Conservation (phyloP, 1,140 invertebrate species). For the Mamestra configurata region DNA sequence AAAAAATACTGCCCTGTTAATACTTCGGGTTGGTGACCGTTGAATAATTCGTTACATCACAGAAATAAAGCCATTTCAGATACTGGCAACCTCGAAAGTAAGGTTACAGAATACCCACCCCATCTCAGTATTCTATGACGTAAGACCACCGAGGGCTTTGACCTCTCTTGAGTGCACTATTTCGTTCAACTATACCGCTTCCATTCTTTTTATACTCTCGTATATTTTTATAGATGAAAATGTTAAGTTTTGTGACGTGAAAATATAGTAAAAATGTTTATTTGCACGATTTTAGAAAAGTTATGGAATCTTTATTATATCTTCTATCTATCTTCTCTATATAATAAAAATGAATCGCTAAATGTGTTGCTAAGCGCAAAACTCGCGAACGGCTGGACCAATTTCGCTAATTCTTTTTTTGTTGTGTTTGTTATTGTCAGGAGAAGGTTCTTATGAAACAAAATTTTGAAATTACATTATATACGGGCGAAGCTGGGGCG, state of each 20-base stretch:
- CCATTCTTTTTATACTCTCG: conserved; percentile 17
- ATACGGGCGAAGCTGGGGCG: no score
- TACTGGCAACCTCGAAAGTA: conserved; percentile 17
- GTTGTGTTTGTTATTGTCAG: no score
- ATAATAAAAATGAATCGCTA: no score
- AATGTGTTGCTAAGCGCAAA: no score
- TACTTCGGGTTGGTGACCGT: conserved; percentile 18
- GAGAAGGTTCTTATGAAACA: no score
- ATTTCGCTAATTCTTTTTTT: no score
- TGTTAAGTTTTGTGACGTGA: neutral
- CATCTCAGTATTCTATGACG: conserved; percentile 19
- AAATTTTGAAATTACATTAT: no score
- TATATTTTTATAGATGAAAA: conserved; percentile 20
- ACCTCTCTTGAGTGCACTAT: conserved; percentile 23
- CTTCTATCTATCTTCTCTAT: no score
- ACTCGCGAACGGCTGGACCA: no score
- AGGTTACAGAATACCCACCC: conserved; percentile 30
- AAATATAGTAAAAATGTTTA: neutral
- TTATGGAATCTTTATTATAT: no score
- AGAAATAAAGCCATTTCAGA: conserved; percentile 38
- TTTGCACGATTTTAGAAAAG: neutral
- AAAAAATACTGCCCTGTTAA: conserved; percentile 4
- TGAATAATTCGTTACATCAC: conserved; percentile 31
- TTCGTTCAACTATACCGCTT: conserved; percentile 24
- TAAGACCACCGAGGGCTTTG: conserved; percentile 19